A percentile compares a stretch with the other conserved stretches of the same genome.
phyloP scores from a whole-genome alignment of 1,140 invertebrate genomes.

The Cotesia glomerata region DNA sequence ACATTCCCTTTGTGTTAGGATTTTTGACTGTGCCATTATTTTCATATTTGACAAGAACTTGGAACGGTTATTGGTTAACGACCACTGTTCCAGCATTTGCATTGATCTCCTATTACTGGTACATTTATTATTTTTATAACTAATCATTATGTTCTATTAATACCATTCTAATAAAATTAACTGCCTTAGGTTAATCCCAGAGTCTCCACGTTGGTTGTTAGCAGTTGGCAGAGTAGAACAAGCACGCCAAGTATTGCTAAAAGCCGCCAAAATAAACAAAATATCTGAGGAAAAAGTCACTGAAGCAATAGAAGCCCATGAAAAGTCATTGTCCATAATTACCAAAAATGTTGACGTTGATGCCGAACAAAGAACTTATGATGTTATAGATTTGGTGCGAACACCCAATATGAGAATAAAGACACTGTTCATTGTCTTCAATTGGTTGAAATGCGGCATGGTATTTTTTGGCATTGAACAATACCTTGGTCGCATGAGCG shows the following conservation, averaged over 20 bases:
- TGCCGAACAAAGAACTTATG: conserved; percentile 61
- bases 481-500: conserved; percentile 60
- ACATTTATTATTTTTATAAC: conserved; percentile 30
- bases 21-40: conserved; percentile 63
- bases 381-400: conserved; percentile 75
- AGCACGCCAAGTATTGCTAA: conserved; percentile 72
- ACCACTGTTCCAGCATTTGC: conserved; percentile 76
- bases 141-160: no score
- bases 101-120: conserved; percentile 75
- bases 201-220: conserved; percentile 85
- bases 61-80: conserved; percentile 76
- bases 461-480: conserved; percentile 64
- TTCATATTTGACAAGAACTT: conserved; percentile 70
- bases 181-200: conserved; percentile 72
- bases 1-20: conserved; percentile 64
- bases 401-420: conserved; percentile 70
- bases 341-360: conserved; percentile 38
- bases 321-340: conserved; percentile 54
- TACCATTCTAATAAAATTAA: no score
- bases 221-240: conserved; percentile 74
- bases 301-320: conserved; percentile 58
- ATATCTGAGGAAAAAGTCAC: conserved; percentile 53
- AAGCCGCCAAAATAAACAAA: conserved; percentile 67
- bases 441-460: conserved; percentile 63
- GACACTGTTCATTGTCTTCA: conserved; percentile 62